Evolutionary conservation across 2,113 vertebrate genomes (phyloP), one percentile per base, ranked within the genome.

Genomic region (Indicator indicator): DNA sequence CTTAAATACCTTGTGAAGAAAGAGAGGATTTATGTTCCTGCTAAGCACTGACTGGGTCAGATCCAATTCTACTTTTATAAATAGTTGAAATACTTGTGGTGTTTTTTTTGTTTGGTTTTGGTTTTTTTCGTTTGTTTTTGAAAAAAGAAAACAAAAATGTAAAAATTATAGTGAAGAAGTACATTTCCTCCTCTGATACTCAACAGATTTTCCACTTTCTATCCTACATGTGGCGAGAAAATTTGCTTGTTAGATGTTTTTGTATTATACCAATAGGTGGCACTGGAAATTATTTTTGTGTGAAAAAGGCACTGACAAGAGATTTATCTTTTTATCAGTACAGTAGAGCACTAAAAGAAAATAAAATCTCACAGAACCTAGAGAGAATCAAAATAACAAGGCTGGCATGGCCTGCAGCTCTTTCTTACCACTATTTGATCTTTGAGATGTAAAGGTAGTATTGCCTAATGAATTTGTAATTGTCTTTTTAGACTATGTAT

Each of bases 351-450:
- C 40, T 76, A 86, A 89, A 89, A 87, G 36, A 93, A 90, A 94
- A 67, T 30, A 87, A 75, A 59, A 84, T 73, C 84, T 92, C 89
- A 91, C 55, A 83, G 17, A 63, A 23, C 60, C 26, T 68, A 23
- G 28, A 78, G 73, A 91, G 71, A 85, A 95, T 55, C 10, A 89
- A 95, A 90, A 87, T 20, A 93, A 9, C 24, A 92, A 62, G 67
- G 10, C 68, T 85, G 63, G 26, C 75, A 94, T 90, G 79, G 79
- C 71, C 85, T 94, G 88, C 42, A 89, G 90, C 85, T 95, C 75
- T 93, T 87, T 88, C 59, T 70, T 89, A 63, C 17, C 69, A 73
- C n/a, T 75, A 28, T 91, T 92, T 92, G 77, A 90, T 95, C 67
- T 84, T 54, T 76, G 50, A 91, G 38, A 84, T 92, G 19, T 76